These are phyloP conservation scores for Pteropus alecto DNA, from an alignment of 2,113 vertebrate species.

Conservation along the genomic window DNA sequence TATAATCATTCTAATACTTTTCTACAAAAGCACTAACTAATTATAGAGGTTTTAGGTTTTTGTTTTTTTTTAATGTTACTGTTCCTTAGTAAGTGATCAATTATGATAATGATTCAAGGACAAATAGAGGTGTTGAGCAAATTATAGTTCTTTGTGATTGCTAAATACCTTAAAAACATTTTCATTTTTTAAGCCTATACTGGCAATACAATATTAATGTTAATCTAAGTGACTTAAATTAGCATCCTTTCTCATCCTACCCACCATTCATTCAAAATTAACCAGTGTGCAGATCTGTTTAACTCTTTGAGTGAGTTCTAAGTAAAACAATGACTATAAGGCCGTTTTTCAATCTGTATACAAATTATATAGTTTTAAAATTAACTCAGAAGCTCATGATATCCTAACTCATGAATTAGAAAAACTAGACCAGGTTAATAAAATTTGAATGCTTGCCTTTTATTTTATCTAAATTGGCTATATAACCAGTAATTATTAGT, in stretches of 20 bases:
- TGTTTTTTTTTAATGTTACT: background rate
- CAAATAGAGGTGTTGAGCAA: conserved; percentile 29
- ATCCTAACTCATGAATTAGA: background rate
- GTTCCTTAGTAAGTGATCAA: background rate
- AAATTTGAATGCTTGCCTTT: background rate
- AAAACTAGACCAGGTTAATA: background rate
- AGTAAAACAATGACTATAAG: conserved; percentile 26
- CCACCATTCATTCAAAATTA: background rate
- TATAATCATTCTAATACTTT: background rate
- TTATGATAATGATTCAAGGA: conserved; percentile 36
- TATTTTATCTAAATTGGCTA: background rate
- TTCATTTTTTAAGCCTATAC: background rate
- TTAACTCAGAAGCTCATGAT: background rate
- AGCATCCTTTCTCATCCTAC: background rate
- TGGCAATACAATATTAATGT: conserved; percentile 21
- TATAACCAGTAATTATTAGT: background rate
- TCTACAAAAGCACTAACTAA: background rate
- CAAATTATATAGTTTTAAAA: background rate
- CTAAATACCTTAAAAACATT: conserved; percentile 40
- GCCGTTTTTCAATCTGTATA: conserved; percentile 10
- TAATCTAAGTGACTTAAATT: conserved; percentile 34
- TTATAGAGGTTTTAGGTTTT: background rate
- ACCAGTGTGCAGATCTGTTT: background rate
- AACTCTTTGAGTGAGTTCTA: background rate
- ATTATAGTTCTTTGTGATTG: background rate